Evolutionary conservation across 2,797 vertebrate genomes (phyloP).

Genomic region (Thunnus albacares): DNA sequence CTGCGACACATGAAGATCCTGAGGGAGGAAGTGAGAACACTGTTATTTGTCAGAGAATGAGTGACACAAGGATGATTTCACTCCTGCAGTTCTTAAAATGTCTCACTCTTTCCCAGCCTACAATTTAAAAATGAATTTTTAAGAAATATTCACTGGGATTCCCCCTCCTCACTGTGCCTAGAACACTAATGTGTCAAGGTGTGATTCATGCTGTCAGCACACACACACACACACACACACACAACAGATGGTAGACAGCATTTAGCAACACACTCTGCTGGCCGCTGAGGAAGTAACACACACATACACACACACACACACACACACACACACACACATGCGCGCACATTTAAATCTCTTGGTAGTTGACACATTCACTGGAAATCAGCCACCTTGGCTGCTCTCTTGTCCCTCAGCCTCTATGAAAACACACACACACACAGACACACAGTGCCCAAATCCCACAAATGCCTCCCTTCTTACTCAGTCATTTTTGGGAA

Average conservation of each 20-base stretch:
- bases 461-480: slow-evolving; percentile 57
- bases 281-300: slow-evolving; percentile 41
- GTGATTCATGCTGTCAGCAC: slow-evolving; percentile 63
- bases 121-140: not conserved
- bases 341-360: slow-evolving; percentile 44
- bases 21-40: slow-evolving; percentile 45
- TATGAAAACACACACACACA: slow-evolving; percentile 30
- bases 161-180: slow-evolving; percentile 19
- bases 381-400: slow-evolving; percentile 39
- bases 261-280: slow-evolving; percentile 48
- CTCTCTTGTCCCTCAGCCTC: slow-evolving; percentile 22
- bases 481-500: slow-evolving; percentile 55
- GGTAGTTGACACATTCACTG: slow-evolving; percentile 60
- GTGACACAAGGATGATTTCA: slow-evolving; percentile 33
- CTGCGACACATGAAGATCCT: slow-evolving; percentile 83
- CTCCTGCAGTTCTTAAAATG: not conserved
- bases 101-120: not conserved
- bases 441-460: slow-evolving; percentile 31
- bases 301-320: slow-evolving; percentile 35
- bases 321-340: slow-evolving; percentile 32
- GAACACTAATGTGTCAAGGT: slow-evolving; percentile 41
- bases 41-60: not conserved
- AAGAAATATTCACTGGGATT: slow-evolving; percentile 27
- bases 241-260: slow-evolving; percentile 53
- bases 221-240: slow-evolving; percentile 35